phyloP scores from a whole-genome alignment of 2,113 vertebrate species.

The Scopus umbretta region DNA sequence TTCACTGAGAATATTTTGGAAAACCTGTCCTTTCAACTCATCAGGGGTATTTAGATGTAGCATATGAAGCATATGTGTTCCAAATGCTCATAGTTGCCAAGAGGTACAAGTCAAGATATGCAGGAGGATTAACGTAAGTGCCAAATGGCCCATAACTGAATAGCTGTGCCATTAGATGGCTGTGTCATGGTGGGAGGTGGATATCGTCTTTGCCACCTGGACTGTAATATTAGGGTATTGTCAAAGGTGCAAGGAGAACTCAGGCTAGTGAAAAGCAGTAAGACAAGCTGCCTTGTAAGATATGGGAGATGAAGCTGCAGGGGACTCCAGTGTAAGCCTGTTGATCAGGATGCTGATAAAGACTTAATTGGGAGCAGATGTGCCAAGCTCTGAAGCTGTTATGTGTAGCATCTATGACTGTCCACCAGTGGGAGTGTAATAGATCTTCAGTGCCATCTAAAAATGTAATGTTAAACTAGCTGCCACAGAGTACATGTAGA shows the following conservation, averaged over 20 bases:
- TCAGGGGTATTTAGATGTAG: neutral
- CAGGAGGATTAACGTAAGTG: neutral
- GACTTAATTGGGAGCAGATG: neutral
- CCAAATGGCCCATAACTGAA: neutral
- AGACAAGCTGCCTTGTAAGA: neutral
- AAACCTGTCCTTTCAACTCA: neutral
- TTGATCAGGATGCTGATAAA: neutral
- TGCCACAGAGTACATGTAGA: neutral
- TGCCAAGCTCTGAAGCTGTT: neutral
- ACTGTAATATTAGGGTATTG: neutral
- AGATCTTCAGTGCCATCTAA: neutral
- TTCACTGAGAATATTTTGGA: neutral
- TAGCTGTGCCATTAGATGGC: neutral
- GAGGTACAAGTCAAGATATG: neutral
- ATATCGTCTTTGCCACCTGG: neutral
- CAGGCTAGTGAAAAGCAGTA: neutral
- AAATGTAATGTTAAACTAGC: neutral
- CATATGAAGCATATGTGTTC: neutral
- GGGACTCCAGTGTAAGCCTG: neutral
- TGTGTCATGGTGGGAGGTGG: neutral
- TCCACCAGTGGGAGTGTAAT: neutral
- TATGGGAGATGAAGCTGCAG: neutral
- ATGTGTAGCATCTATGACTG: neutral
- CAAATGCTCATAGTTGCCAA: neutral
- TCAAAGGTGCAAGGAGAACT: neutral